Evolutionary conservation across 2,888 invertebrate genomes (phyloP), one percentile per base, ranked within the genome.

Genomic region (Hyppa rectilinea): DNA sequence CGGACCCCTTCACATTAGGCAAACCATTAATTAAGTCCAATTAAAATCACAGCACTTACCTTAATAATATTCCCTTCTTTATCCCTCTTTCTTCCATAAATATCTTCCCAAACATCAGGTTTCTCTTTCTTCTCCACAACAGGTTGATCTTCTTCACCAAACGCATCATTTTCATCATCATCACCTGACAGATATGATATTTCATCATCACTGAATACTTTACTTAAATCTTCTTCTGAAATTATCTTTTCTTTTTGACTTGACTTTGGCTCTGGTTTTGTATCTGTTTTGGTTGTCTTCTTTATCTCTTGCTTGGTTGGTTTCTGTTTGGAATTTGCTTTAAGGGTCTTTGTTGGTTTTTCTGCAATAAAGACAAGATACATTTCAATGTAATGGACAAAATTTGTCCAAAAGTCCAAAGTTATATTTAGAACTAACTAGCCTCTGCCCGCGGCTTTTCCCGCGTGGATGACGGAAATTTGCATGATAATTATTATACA

Each of bases 71-170:
- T 97, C 4, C 99, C 99, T 83, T 97, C 96, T 86, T 97, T 97
- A 88, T 98, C 98, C 82, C 98, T 96, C 83, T 97, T 96, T 72
- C 99, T 96, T 0, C 99, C 99, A 93, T 99, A 99, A 89, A 99
- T 99, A 94, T 99, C 99, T 96, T 99, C 98, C 97, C 97, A 98
- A 5, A 92, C 88, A 88, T 95, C 94, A 72, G 93, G 94, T 75
- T 92, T 92, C 75, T 88, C 92, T 78, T 88, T 75, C 71, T 93
- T 90, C 43, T 88, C 82, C 40, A 84, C 76, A 55, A 75, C 72
- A 62, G 80, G 72, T 71, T 87, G 82, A 86, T 82, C 79, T 71
- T 81, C 77, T 65, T 90, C 91, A 81, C 87, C 88, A 81, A 82
- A 86, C 76, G 81, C 81, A 58, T 71, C 81, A 9, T 63, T 85